A percentile compares a stretch with the other conserved stretches of the same genome.
Conservation (phyloP, 2,113 vertebrate genomes). For the Alouatta palliata region DNA sequence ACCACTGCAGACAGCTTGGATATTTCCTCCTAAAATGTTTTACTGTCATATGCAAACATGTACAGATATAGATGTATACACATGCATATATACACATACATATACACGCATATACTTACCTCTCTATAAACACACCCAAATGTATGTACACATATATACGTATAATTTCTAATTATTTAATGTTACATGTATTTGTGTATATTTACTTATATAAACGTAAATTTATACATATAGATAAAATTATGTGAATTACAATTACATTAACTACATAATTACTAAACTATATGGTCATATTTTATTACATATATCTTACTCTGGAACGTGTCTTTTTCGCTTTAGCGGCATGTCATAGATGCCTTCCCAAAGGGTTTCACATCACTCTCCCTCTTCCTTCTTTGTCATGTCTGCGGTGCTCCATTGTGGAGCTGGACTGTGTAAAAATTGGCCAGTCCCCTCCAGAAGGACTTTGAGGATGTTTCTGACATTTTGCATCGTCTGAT, state of each 20-base stretch:
- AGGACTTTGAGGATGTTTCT: background rate
- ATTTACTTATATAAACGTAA: background rate
- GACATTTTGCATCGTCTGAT: background rate
- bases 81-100: background rate
- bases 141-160: background rate
- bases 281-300: too few relatives aligned
- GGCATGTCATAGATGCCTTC: background rate
- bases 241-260: background rate
- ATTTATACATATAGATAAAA: background rate
- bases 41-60: background rate
- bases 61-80: background rate
- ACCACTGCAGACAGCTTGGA: background rate
- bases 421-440: background rate
- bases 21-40: background rate
- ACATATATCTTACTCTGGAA: too few relatives aligned
- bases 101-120: background rate
- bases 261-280: background rate
- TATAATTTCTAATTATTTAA: background rate
- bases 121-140: background rate
- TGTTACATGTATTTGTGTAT: background rate
- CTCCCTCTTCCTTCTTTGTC: background rate
- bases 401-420: fast-evolving
- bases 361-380: background rate
- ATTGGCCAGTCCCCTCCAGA: background rate
- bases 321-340: background rate